phyloP scores from a whole-genome alignment of 2,797 vertebrate genomes.

The Ambastaia sidthimunki region DNA sequence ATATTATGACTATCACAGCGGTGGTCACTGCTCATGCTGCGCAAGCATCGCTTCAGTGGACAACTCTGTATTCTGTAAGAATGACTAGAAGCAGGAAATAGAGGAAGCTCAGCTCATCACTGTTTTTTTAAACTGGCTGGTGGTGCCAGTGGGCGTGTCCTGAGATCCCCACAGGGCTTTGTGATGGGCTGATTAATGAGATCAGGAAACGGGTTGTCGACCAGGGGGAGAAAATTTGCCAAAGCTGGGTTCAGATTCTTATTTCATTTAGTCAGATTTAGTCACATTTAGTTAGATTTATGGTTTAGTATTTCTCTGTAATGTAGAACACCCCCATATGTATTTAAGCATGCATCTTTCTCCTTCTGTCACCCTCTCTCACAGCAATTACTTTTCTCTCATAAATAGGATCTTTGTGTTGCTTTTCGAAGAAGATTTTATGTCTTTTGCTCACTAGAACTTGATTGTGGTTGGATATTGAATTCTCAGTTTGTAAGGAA shows the following conservation, averaged over 20 bases:
- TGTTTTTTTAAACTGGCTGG: conserved; percentile 43
- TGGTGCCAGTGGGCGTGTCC: conserved; percentile 44
- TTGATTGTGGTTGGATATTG: conserved; percentile 15
- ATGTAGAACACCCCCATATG: too few species aligned
- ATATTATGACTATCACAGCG: conserved; percentile 9
- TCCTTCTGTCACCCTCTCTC: background rate
- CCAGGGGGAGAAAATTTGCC: background rate
- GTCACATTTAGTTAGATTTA: too few species aligned
- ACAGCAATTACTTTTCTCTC: background rate
- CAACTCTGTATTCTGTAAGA: conserved; percentile 33
- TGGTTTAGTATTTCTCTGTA: too few species aligned
- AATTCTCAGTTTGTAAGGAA: conserved; percentile 11
- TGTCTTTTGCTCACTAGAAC: background rate
- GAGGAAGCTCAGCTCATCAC: conserved; percentile 43
- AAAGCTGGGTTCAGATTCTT: background rate
- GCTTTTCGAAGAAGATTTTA: background rate
- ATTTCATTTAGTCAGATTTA: background rate
- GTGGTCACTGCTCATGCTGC: background rate
- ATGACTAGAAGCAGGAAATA: conserved; percentile 42
- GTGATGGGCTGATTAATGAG: conserved; percentile 58
- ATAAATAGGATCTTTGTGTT: background rate
- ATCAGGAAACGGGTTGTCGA: conserved; percentile 48
- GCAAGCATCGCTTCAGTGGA: conserved; percentile 26
- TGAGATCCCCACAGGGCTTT: conserved; percentile 52
- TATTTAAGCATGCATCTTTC: too few species aligned